Percentiles rank a stretch among this genome's conserved stretches.
Evolutionary conservation across 2,113 vertebrate species (phyloP).

Genomic region (Salvelinus fontinalis): DNA sequence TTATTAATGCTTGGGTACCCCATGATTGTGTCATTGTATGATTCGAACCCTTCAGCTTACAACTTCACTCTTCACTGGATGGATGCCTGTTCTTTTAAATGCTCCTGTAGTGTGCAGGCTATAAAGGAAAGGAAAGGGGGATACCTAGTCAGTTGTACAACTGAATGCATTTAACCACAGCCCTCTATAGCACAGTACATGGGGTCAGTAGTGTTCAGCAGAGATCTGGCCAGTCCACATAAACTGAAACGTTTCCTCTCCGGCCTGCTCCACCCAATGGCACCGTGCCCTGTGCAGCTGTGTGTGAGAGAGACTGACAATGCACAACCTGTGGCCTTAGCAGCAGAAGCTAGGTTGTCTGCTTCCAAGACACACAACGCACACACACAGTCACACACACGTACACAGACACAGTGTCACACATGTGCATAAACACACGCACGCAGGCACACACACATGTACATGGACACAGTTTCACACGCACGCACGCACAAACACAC

Average conservation of each 20-base stretch:
- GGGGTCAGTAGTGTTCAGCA: constrained; percentile 20
- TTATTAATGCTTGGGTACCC: too few relatives aligned
- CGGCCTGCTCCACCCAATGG: constrained; percentile 70
- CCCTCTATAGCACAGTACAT: constrained; percentile 3
- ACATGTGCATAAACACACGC: neutral
- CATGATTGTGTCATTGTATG: too few relatives aligned
- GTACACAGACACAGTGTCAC: too few relatives aligned
- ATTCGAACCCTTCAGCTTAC: too few relatives aligned
- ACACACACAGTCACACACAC: neutral
- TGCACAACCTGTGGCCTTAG: constrained; percentile 47
- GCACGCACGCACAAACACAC: too few relatives aligned
- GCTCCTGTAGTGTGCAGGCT: neutral
- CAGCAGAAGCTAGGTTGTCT: constrained; percentile 35
- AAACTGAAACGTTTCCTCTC: constrained; percentile 58
- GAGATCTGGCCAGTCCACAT: constrained; percentile 56
- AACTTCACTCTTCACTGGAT: too few relatives aligned
- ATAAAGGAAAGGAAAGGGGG: neutral
- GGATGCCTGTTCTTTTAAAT: neutral
- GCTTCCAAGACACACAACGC: neutral
- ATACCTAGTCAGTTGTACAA: too few relatives aligned
- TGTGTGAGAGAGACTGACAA: constrained; percentile 48
- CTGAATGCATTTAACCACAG: too few relatives aligned
- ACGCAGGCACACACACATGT: neutral
- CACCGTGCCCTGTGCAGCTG: constrained; percentile 64
- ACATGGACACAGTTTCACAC: too few relatives aligned